Evolutionary conservation across 2,888 invertebrate species (phyloP).

Genomic region (Hemistola chrysoprasaria): DNA sequence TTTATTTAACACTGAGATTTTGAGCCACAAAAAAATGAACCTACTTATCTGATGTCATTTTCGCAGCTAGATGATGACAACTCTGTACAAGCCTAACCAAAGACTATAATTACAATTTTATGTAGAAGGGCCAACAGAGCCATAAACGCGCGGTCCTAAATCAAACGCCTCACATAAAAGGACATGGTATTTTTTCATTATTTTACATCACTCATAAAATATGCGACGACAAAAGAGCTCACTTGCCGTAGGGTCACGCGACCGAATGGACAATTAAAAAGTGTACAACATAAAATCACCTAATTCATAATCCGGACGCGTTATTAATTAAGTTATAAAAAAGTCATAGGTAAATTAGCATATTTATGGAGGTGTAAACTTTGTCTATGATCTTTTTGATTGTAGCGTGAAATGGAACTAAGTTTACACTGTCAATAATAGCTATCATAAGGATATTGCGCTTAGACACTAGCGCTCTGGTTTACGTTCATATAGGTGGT

Average conservation of each 20-base stretch:
- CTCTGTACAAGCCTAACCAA: conserved; percentile 28
- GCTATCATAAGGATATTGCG: too few relatives aligned
- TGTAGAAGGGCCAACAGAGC: conserved; percentile 33
- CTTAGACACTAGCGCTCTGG: too few relatives aligned
- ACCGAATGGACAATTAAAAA: conserved; percentile 66
- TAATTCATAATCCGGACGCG: conserved; percentile 75
- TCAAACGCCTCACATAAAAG: conserved; percentile 58
- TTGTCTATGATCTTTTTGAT: too few relatives aligned
- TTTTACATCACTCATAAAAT: conserved; percentile 74
- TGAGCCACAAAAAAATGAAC: too few relatives aligned
- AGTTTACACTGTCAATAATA: too few relatives aligned
- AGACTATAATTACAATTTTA: conserved; percentile 40
- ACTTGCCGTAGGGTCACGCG: conserved; percentile 56
- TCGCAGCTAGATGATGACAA: too few relatives aligned
- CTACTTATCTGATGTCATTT: too few relatives aligned
- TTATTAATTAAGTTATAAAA: conserved; percentile 81
- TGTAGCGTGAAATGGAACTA: too few relatives aligned
- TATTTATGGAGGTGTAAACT: conserved; percentile 70
- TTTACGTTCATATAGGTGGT: too few relatives aligned
- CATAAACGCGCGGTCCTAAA: conserved; percentile 58
- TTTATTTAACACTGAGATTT: too few relatives aligned
- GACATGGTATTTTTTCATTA: conserved; percentile 73
- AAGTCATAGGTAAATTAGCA: conserved; percentile 77
- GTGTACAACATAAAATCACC: conserved; percentile 69
- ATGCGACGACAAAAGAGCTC: conserved; percentile 61